These are phyloP conservation scores for Platysteira castanea DNA, from an alignment of 2,113 vertebrate genomes.

Conservation along the genomic window DNA sequence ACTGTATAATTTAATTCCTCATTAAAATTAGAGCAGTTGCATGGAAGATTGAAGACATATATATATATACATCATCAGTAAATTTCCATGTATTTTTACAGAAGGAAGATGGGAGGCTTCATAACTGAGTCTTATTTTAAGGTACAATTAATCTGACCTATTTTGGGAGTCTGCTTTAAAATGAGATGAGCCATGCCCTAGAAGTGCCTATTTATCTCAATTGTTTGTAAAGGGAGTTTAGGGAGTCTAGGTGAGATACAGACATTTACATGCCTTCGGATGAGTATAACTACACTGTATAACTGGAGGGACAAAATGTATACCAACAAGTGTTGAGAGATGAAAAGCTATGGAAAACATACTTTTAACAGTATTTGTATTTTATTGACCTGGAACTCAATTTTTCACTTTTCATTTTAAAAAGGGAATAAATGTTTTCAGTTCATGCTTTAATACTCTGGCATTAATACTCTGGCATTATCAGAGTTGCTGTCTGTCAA, in stretches of 20 bases:
- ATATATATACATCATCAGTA: not conserved
- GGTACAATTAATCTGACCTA: not conserved
- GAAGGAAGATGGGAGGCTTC: not conserved
- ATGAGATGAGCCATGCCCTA: not conserved
- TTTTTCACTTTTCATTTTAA: not conserved
- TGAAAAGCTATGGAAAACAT: not conserved
- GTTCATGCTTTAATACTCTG: not conserved
- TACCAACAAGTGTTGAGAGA: not conserved
- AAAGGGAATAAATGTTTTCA: not conserved
- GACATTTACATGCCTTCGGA: not conserved
- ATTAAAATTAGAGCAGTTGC: not conserved
- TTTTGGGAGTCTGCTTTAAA: not conserved
- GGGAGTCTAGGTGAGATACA: not conserved
- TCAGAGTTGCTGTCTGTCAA: not conserved
- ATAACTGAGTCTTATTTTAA: not conserved
- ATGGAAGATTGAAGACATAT: not conserved
- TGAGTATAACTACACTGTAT: not conserved
- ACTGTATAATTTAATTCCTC: not conserved
- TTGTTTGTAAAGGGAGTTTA: not conserved
- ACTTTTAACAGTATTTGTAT: not conserved
- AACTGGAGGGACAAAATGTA: not conserved
- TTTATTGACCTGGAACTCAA: not conserved
- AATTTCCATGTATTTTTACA: not conserved
- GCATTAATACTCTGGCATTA: not conserved
- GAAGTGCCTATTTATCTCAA: not conserved